Base-by-base conservation (phyloP, 2,888 invertebrate species). In the Leptinotarsa peninsularis region DNA sequence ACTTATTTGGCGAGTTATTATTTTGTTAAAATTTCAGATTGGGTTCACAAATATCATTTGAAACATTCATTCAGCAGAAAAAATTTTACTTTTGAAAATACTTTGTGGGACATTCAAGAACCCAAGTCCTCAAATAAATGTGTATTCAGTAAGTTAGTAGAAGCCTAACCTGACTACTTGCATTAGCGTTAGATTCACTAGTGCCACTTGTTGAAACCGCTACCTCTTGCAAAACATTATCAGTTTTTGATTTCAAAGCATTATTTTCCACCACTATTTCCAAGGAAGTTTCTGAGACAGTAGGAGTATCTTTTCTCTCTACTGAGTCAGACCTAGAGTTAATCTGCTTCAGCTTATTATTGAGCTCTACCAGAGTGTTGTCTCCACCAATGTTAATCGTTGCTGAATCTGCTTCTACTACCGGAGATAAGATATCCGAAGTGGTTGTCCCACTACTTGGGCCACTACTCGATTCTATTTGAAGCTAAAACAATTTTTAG, bases 331-430 rank as follows among this genome's bases (percentile, higher is more conserved):
- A 77, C 83, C 91, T 90, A 83, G 90, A 88, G 75, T 91, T 90
- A 86, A 92, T 91, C 88, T 91, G 91, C 85, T 91, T 91, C 82
- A 92, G 89, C 87, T 92, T 91, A 85, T 90, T 90, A 86, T 92
- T 91, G 49, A 92, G 88, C 81, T 91, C 91, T 4, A 90, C 89
- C 21, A 92, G 85, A 78, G 90, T 89, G 50, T 90, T 89, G 74
- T 76, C 78, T 13, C 77, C 74, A 5, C 60, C 52, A 2, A 73
- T 67, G 33, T 72, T 75, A 33, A 71, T 76, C 17, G 74, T 49
- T 23, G 67, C 17, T 10, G 67, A 78, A 54, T 85, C 85, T n/a
- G 79, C 69, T 76, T 85, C 86, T 33, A 82, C 81, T n/a, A 86
- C 86, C 49, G 87, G 87, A 1, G 88, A 87, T 4, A 87, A 83